Base-by-base conservation (phyloP, 92 coral and sea anemone genomes). In the Parazoanthus atlanticus region DNA sequence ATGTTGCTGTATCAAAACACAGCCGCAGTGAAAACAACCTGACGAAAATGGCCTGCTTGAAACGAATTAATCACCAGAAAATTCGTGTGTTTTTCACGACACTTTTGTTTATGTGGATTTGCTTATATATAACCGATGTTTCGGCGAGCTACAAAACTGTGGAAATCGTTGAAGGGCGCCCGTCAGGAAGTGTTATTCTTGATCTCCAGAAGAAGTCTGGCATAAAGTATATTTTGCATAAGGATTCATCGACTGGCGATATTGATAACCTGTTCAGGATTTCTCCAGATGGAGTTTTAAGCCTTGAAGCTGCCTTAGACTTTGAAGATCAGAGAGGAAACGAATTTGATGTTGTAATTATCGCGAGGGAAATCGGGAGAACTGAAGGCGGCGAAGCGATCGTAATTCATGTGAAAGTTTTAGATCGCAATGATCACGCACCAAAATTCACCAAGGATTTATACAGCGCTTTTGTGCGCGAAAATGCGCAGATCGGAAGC, bases 381-480 rank as follows among this genome's bases (percentile, higher is more conserved):
- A 80, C 85, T 31, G 92, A 93, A 78, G 94, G 93, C 33, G 96
- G 96, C 26, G 82, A 47, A 71, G 98, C 94, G 13, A 88, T 93
- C 38, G 89, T 91, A 26, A 91, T 97, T 36, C 91, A 89, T 46
- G 91, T 97, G 76, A 89, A 87, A 36, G 91, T 97, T 16, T 82
- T 88, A 38, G 99, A 97, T 85, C 89, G 80, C 32, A 97, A 97
- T 85, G 99, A 97, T 86, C 90, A 97, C 83, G 46, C 91, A 19
- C 99, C 99, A 16, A 94, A 89, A 74, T 97, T 97, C 75, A 85
- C 92, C 32, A 90, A 89, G 74, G 99, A 97, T 90, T 79, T 97
- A 54, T 97, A 94, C 43, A 89, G 94, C 21, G 93, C 96, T 21
- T 58, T 81, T n/a, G 92, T 97, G 31, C 47, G 84, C 6, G 98